phyloP scores from a whole-genome alignment of 2,113 vertebrate genomes.

The Sakesphorus luctuosus region DNA sequence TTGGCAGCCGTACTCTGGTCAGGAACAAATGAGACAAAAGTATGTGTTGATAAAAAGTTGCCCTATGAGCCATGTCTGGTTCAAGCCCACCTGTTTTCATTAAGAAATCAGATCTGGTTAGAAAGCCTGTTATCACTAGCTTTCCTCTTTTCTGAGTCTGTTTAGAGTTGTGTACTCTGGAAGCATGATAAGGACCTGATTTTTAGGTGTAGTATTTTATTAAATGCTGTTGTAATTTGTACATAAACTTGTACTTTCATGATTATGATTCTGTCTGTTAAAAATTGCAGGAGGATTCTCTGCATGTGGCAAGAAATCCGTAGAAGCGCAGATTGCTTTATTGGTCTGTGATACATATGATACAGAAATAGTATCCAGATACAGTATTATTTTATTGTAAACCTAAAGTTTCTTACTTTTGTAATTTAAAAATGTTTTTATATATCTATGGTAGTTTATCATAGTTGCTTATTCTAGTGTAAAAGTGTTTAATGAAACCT shows the following conservation, averaged over 20 bases:
- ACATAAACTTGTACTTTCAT: neutral
- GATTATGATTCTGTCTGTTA: neutral
- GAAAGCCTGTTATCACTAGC: neutral
- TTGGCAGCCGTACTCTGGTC: neutral
- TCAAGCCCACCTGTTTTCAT: neutral
- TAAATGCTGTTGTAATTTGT: neutral
- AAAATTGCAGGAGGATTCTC: neutral
- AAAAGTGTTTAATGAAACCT: neutral
- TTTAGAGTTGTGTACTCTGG: neutral
- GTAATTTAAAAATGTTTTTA: neutral
- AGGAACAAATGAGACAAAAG: neutral
- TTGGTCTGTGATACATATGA: neutral
- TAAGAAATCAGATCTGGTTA: neutral
- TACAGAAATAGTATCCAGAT: neutral
- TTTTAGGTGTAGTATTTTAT: neutral
- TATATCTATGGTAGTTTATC: neutral
- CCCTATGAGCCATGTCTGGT: neutral
- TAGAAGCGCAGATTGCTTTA: neutral
- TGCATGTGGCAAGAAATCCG: neutral
- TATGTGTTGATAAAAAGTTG: neutral
- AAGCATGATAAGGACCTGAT: neutral
- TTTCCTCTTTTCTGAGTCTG: neutral
- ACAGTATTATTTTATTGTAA: neutral
- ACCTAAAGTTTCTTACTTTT: neutral
- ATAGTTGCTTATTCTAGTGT: neutral